A percentile compares a stretch with the other conserved stretches of the same genome.
phyloP scores from a whole-genome alignment of 2,797 vertebrate species.

The Phataginus tetradactyla region DNA sequence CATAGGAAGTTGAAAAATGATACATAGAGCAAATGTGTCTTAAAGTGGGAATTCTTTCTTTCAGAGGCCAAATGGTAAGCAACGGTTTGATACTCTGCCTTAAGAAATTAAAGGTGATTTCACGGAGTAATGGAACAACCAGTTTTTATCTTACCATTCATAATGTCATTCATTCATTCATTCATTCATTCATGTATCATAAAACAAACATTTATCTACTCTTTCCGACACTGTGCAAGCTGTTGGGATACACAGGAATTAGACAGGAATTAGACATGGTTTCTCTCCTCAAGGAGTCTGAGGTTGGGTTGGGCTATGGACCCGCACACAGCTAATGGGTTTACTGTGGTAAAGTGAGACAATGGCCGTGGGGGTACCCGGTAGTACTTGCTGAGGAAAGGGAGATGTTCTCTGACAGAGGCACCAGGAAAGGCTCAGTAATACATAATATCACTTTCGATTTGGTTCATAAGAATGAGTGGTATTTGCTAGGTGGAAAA shows the following conservation, averaged over 20 bases:
- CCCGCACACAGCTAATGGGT: not conserved
- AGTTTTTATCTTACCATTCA: not conserved
- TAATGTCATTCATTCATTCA: not conserved
- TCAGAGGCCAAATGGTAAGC: not conserved
- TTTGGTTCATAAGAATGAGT: not conserved
- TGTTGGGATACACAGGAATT: not conserved
- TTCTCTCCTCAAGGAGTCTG: not conserved
- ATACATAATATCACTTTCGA: not conserved
- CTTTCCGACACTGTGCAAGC: not conserved
- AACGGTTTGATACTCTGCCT: not conserved
- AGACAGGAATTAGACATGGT: not conserved
- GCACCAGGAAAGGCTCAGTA: not conserved
- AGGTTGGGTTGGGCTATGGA: not conserved
- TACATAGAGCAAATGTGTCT: not conserved
- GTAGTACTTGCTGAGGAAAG: not conserved
- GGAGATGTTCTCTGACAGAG: not conserved
- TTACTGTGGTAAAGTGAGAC: not conserved
- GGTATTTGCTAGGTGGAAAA: not conserved
- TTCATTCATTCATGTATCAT: not conserved
- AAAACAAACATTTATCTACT: not conserved
- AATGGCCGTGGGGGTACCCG: no score
- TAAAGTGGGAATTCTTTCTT: not conserved
- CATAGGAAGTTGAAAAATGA: not conserved
- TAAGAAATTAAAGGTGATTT: not conserved
- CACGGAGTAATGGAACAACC: not conserved